These are phyloP conservation scores for Xyrichtys novacula DNA, from an alignment of 2,797 vertebrate genomes.

Conservation along the genomic window DNA sequence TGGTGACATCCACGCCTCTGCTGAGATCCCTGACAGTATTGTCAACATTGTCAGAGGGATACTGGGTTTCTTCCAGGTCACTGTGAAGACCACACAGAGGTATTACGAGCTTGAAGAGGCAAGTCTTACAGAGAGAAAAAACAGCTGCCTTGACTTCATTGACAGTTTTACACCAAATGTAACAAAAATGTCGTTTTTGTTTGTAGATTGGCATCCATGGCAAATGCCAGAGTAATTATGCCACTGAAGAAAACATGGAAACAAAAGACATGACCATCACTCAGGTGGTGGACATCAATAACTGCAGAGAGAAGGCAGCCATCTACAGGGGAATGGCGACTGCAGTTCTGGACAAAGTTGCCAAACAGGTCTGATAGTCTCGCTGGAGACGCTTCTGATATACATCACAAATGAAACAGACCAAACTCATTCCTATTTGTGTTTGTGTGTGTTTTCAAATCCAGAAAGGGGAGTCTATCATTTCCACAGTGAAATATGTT, in stretches of 20 bases:
- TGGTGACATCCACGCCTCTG: slow-evolving; percentile 79
- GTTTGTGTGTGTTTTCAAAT: slow-evolving; percentile 28
- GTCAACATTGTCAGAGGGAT: slow-evolving; percentile 88
- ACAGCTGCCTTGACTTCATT: background rate
- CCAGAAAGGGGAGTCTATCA: slow-evolving; percentile 83
- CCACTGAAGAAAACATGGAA: slow-evolving; percentile 77
- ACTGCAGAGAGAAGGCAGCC: slow-evolving; percentile 84
- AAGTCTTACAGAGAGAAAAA: slow-evolving; percentile 2
- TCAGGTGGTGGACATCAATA: slow-evolving; percentile 84
- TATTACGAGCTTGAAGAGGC: slow-evolving; percentile 87
- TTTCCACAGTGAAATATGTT: slow-evolving; percentile 80
- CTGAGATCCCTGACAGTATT: slow-evolving; percentile 74
- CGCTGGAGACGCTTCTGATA: background rate
- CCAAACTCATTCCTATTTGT: slow-evolving; percentile 15
- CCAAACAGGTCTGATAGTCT: slow-evolving; percentile 81
- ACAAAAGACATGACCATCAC: slow-evolving; percentile 74
- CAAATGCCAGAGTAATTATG: slow-evolving; percentile 86
- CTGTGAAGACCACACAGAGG: slow-evolving; percentile 86
- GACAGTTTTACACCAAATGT: background rate
- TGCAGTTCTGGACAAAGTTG: slow-evolving; percentile 72
- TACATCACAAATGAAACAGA: background rate
- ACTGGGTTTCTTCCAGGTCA: slow-evolving; percentile 83
- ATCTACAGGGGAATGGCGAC: slow-evolving; percentile 81
- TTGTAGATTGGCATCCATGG: slow-evolving; percentile 86
- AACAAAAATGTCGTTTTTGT: background rate